phyloP scores from a whole-genome alignment of 2,797 vertebrate species.

The Rhinogobio ventralis region DNA sequence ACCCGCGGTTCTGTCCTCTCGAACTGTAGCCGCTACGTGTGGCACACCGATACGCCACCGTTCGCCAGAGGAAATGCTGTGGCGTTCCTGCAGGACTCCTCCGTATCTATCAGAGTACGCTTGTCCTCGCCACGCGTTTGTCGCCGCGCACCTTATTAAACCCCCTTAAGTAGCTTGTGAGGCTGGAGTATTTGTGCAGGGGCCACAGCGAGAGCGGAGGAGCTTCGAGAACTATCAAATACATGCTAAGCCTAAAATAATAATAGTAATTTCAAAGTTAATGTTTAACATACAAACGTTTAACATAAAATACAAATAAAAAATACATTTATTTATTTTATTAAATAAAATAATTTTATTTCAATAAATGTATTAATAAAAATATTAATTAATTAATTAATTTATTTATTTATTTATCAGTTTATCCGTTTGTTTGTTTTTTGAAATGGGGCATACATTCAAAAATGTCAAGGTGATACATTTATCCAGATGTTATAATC shows the following conservation, averaged over 20 bases:
- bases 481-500: not conserved
- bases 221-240: slow-evolving; percentile 29
- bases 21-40: slow-evolving; percentile 51
- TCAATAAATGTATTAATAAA: too few relatives aligned
- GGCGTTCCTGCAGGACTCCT: slow-evolving; percentile 75
- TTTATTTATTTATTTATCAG: too few relatives aligned
- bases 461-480: not conserved
- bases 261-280: not conserved
- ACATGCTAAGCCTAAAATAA: not conserved
- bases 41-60: slow-evolving; percentile 29
- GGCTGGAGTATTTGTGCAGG: slow-evolving; percentile 71
- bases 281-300: not conserved
- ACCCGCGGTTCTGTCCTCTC: slow-evolving; percentile 73
- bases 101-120: slow-evolving; percentile 80
- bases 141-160: slow-evolving; percentile 81
- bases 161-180: slow-evolving; percentile 82
- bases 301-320: too few relatives aligned
- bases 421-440: too few relatives aligned
- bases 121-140: slow-evolving; percentile 47
- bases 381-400: too few relatives aligned
- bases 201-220: slow-evolving; percentile 25
- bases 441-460: too few relatives aligned
- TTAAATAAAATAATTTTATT: too few relatives aligned
- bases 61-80: slow-evolving; percentile 70
- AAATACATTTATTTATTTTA: too few relatives aligned